Base-by-base conservation (phyloP, 2,797 vertebrate genomes). In the Sternotherus odoratus region DNA sequence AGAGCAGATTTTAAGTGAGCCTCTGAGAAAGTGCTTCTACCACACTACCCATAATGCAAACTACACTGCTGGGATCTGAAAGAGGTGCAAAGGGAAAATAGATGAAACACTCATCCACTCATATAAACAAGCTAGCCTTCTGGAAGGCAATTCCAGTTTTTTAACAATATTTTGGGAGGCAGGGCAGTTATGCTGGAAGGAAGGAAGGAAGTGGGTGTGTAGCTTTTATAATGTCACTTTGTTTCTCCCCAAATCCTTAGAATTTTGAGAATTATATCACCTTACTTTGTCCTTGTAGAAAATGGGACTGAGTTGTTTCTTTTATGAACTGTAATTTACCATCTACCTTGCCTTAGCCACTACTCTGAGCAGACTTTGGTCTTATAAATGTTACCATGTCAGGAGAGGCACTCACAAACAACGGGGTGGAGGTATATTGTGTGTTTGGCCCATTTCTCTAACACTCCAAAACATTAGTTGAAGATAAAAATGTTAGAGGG, bases 251-350 rank as follows among this genome's bases (percentile, higher is more conserved):
- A 63, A 63, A 63, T 17, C 33, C 30, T 15, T 60, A 33, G 13
- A 60, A 60, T 60, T 60, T 12, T 33, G 12, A 60, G 30, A 60
- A 60, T 33, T 33, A 33, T 60, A 33, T 60, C 30, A 15, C 57
- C 57, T 60, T 60, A 4, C 63, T 77, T 0, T 0, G 0, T 0
- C 12, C 46, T n/a, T 79, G 63, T 28, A 56, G 85, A 43, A 89
- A 83, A 46, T 12, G 9, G 77, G 2, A 46, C 51, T 74, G 33
- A 51, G 46, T 49, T 77, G 33, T 85, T 51, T 54, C 53, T 75
- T 54, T 21, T 19, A 53, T 5, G 49, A 93, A 33, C 51, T 30
- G 50, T 15, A n/a, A 54, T 48, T 36, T 6, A 88, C 75, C 81
- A 86, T 21, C 81, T 87, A 51, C 56, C 28, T 84, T 72, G 81